Conservation (phyloP, 1,140 invertebrate species). For the Leptoteleia sp. region DNA sequence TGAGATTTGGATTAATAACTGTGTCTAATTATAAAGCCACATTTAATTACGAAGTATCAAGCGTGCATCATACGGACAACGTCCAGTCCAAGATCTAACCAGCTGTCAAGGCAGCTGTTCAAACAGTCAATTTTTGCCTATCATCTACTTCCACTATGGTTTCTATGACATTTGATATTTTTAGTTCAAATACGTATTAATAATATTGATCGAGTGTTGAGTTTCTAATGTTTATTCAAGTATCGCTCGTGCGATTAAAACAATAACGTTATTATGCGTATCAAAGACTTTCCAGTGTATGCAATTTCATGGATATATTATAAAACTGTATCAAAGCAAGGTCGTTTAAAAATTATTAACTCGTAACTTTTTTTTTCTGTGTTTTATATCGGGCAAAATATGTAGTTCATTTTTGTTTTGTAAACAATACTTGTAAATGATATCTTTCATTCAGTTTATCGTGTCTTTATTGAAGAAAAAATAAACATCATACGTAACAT, state of each 20-base stretch:
- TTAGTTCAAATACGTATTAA: conserved; percentile 41
- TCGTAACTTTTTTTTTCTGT: too few relatives aligned
- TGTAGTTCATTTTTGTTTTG: too few relatives aligned
- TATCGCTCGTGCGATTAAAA: conserved; percentile 1
- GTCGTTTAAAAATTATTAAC: too few relatives aligned
- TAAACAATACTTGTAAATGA: too few relatives aligned
- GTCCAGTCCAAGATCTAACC: conserved; percentile 62
- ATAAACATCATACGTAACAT: too few relatives aligned
- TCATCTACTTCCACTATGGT: conserved; percentile 54
- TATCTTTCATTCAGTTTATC: too few relatives aligned
- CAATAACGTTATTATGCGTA: not conserved
- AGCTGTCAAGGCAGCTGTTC: conserved; percentile 75
- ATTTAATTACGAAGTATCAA: conserved; percentile 62
- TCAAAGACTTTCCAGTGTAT: too few relatives aligned
- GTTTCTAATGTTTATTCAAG: conserved; percentile 6
- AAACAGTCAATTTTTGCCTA: conserved; percentile 70
- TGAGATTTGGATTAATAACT: conserved; percentile 49
- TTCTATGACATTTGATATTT: conserved; percentile 57
- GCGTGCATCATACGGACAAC: conserved; percentile 55
- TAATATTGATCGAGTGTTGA: conserved; percentile 31
- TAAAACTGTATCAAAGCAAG: too few relatives aligned
- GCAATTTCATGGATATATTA: too few relatives aligned
- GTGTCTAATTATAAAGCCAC: conserved; percentile 52
- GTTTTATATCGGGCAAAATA: too few relatives aligned
- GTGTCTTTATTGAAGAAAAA: too few relatives aligned